Percentiles rank a stretch among this genome's conserved stretches.
Conservation (phyloP, 2,888 invertebrate species). For the Eucera pruinosa region DNA sequence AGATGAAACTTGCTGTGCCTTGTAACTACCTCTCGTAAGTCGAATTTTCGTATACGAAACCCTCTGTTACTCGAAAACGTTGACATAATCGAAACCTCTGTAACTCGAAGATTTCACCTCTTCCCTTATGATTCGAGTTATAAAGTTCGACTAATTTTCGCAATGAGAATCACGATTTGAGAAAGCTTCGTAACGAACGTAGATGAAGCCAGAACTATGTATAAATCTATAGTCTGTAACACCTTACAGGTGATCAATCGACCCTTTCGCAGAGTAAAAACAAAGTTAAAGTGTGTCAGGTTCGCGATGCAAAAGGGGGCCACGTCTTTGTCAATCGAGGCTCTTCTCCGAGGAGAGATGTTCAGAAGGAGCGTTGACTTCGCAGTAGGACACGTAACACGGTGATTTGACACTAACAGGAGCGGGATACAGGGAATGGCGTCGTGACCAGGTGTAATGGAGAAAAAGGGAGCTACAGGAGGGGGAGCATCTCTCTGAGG, state of each 20-base stretch:
- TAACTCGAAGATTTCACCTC: too few species aligned
- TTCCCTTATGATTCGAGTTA: too few species aligned
- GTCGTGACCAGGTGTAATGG: conserved; percentile 70
- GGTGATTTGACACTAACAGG: conserved; percentile 68
- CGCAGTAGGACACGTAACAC: conserved; percentile 60
- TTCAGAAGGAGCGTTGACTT: conserved; percentile 44
- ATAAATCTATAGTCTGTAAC: too few species aligned
- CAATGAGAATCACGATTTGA: too few species aligned
- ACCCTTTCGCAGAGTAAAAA: neutral
- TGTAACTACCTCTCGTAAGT: too few species aligned
- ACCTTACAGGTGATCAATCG: neutral
- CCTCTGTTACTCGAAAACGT: too few species aligned
- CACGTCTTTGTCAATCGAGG: neutral
- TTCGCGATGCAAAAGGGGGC: conserved; percentile 23
- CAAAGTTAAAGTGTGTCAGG: conserved; percentile 14
- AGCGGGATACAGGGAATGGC: conserved; percentile 61
- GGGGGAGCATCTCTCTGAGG: conserved; percentile 64
- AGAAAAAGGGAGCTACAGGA: conserved; percentile 53
- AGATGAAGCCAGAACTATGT: too few species aligned
- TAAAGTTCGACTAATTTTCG: too few species aligned
- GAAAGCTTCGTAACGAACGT: too few species aligned
- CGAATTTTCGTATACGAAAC: too few species aligned
- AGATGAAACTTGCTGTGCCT: too few species aligned
- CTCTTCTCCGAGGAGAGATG: conserved; percentile 2
- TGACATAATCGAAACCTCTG: too few species aligned